Evolutionary conservation across 30 jellyfish, hydroid and myxozoan genomes (phyloP).

Genomic region (Phacellophora camtschatica): DNA sequence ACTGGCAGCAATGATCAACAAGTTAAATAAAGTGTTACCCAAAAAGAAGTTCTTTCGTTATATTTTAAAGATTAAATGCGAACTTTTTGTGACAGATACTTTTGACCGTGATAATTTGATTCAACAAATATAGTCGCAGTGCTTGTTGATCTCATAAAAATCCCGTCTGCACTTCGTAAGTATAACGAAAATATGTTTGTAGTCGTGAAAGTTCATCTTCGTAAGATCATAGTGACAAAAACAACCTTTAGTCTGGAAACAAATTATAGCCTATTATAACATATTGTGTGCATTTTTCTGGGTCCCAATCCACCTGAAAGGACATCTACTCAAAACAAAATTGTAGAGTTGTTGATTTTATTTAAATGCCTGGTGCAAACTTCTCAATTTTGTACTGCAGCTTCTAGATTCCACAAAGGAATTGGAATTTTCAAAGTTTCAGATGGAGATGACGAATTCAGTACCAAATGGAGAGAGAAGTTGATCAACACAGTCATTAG

Average conservation of each 20-base stretch:
- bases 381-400: conserved; percentile 70
- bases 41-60: too few species aligned
- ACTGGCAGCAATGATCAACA: too few species aligned
- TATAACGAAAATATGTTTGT: too few species aligned
- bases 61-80: too few species aligned
- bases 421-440: conserved; percentile 55
- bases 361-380: conserved; percentile 70
- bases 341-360: neutral
- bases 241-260: neutral
- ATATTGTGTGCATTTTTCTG: conserved; percentile 4
- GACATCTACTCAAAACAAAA: conserved; percentile 4
- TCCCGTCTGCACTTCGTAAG: too few species aligned
- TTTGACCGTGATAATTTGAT: too few species aligned
- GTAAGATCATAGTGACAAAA: neutral
- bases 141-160: too few species aligned
- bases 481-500: conserved; percentile 36
- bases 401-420: conserved; percentile 10
- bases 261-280: conserved; percentile 1
- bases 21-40: too few species aligned
- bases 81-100: too few species aligned
- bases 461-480: conserved; percentile 54
- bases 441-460: conserved; percentile 54
- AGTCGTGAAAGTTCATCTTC: too few species aligned
- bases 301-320: conserved; percentile 59
- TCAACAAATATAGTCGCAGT: too few species aligned